Percentiles rank a stretch among this genome's conserved stretches.
Evolutionary conservation across 1,140 invertebrate genomes (phyloP).

Genomic region (Brachionus asplanchnoidis): DNA sequence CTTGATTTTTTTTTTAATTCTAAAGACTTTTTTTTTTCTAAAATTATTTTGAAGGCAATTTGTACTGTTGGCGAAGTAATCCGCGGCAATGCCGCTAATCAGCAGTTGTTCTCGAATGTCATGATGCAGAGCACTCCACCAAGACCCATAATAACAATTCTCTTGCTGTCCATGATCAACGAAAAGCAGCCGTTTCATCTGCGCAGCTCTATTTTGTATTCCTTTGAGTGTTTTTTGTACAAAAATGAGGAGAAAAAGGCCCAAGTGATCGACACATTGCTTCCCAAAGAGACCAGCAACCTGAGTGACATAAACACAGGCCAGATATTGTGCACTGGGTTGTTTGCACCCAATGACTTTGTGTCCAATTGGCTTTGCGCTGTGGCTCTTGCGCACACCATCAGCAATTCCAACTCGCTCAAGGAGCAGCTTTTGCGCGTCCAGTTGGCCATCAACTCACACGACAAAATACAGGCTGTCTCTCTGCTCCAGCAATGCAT

Average conservation of each 20-base stretch:
- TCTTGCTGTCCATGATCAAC: constrained; percentile 97
- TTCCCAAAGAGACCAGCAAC: constrained; percentile 47
- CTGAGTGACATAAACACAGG: constrained; percentile 62
- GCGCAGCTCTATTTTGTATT: constrained; percentile 89
- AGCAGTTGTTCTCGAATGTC: constrained; percentile 84
- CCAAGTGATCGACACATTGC: constrained; percentile 4
- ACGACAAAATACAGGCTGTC: constrained; percentile 74
- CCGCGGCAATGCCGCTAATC: constrained; percentile 79
- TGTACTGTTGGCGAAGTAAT: constrained; percentile 90
- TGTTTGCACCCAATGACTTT: constrained; percentile 76
- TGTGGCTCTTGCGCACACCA: constrained; percentile 78
- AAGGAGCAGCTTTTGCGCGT: constrained; percentile 89
- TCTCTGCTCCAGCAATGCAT: constrained; percentile 81
- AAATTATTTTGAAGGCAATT: constrained; percentile 65
- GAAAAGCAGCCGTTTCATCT: constrained; percentile 89
- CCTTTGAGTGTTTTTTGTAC: constrained; percentile 90
- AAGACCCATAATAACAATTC: constrained; percentile 80
- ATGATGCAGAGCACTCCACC: constrained; percentile 85
- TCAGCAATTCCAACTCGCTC: constrained; percentile 80
- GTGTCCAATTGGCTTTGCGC: constrained; percentile 96
- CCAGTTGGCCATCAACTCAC: constrained; percentile 66
- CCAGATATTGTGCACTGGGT: constrained; percentile 84
- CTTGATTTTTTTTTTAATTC: too few species aligned
- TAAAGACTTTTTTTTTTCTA: neutral
- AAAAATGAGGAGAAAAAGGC: constrained; percentile 69